phyloP scores from a whole-genome alignment of 2,797 vertebrate genomes.

The Ctenochaetus hawaiiensis region DNA sequence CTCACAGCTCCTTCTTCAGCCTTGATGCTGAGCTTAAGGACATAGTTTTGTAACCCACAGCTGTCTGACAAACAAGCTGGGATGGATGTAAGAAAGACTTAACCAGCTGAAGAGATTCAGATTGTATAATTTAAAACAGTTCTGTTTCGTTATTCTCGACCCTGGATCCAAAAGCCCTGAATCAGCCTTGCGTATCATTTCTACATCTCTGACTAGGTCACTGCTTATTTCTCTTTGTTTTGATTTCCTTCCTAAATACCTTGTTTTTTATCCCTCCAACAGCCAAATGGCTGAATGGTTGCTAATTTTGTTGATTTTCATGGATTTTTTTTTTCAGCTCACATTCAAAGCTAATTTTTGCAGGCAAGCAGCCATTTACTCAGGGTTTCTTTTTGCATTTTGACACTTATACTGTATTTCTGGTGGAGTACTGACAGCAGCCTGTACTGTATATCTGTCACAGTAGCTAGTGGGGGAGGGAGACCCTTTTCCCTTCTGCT shows the following conservation, averaged over 20 bases:
- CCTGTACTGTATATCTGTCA: conserved; percentile 45
- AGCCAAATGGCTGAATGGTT: conserved; percentile 4
- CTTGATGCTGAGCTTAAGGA: no score
- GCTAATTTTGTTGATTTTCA: background rate
- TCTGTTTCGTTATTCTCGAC: no score
- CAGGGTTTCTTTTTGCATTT: background rate
- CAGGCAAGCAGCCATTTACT: conserved; percentile 17
- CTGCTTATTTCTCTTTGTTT: no score
- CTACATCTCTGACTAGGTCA: no score
- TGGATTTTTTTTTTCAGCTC: background rate
- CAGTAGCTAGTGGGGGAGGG: conserved; percentile 18
- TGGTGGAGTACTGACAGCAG: conserved; percentile 20
- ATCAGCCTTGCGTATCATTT: background rate
- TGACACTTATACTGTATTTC: conserved; percentile 16
- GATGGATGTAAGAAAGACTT: no score
- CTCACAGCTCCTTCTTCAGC: no score
- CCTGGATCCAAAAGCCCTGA: background rate
- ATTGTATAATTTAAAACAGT: no score
- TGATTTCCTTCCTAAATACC: no score
- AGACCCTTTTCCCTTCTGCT: conserved; percentile 2
- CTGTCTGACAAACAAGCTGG: no score
- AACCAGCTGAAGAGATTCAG: no score
- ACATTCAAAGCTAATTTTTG: conserved; percentile 32
- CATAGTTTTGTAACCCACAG: no score
- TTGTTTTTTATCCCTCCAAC: background rate